phyloP scores from a whole-genome alignment of 2,113 vertebrate species.

The Caracal caracal region DNA sequence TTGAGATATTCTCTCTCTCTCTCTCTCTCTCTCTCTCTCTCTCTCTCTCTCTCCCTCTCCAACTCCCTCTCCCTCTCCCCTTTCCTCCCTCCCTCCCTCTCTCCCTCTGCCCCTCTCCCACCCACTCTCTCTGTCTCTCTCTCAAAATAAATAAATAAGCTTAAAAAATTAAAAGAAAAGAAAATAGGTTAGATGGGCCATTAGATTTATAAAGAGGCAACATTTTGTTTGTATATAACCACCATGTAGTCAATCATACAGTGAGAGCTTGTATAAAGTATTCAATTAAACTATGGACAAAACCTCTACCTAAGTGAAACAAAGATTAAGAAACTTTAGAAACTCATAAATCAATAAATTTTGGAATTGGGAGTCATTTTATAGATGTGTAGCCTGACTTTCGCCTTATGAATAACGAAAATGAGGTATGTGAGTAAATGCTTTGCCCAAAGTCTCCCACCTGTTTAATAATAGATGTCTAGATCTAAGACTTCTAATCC shows the following conservation, averaged over 20 bases:
- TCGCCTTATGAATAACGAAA: not conserved
- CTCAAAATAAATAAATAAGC: too few relatives aligned
- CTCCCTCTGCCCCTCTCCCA: too few relatives aligned
- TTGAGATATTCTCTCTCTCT: too few relatives aligned
- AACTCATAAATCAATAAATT: not conserved
- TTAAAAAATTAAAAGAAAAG: too few relatives aligned
- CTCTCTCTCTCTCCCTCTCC: too few relatives aligned
- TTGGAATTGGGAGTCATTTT: not conserved
- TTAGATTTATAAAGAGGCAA: not conserved
- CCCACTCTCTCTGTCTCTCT: too few relatives aligned
- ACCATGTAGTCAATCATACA: not conserved
- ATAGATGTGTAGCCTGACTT: not conserved
- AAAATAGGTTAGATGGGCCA: not conserved
- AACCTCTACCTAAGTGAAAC: not conserved
- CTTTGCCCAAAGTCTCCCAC: not conserved
- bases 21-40: too few relatives aligned
- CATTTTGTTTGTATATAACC: not conserved
- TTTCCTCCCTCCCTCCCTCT: too few relatives aligned
- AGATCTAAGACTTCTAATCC: not conserved
- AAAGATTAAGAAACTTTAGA: not conserved
- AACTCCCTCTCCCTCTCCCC: rapidly evolving
- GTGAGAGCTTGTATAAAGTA: not conserved
- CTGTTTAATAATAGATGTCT: not conserved
- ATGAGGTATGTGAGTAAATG: not conserved
- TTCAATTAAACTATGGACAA: not conserved